Evolutionary conservation across 30 jellyfish, hydroid and myxozoan genomes (phyloP).

Genomic region (Cassiopea xamachana): DNA sequence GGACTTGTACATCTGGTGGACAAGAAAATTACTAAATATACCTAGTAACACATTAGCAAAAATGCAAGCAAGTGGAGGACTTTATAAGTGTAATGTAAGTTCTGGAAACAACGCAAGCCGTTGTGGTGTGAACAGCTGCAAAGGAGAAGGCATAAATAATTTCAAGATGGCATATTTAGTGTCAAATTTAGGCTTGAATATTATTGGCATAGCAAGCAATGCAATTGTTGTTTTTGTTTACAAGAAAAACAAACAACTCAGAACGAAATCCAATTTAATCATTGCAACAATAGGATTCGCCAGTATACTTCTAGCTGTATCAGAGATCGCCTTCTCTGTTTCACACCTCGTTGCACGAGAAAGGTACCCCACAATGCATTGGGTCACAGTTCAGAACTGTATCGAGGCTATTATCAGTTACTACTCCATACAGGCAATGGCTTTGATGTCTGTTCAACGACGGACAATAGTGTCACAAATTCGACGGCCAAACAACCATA

Average conservation of each 20-base stretch:
- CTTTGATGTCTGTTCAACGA: slow-evolving; percentile 39
- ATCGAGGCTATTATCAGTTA: slow-evolving; percentile 17
- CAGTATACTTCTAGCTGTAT: slow-evolving; percentile 11
- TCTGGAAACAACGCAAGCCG: background rate
- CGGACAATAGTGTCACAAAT: slow-evolving; percentile 26
- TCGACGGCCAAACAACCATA: slow-evolving; percentile 26
- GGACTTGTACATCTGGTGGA: too few species aligned
- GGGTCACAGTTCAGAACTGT: slow-evolving; percentile 29
- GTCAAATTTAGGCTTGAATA: background rate
- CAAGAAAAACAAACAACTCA: slow-evolving; percentile 14
- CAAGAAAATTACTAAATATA: too few species aligned
- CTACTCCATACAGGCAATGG: slow-evolving; percentile 40
- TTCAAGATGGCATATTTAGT: background rate
- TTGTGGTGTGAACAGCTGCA: background rate
- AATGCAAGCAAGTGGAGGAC: background rate
- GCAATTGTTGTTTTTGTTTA: slow-evolving; percentile 16
- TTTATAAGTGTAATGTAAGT: background rate
- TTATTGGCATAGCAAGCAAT: slow-evolving; percentile 5
- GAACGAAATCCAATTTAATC: slow-evolving; percentile 35
- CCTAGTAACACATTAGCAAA: background rate
- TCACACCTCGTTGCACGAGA: background rate
- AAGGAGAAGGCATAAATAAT: background rate
- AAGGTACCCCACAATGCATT: background rate
- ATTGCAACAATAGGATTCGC: slow-evolving; percentile 39
- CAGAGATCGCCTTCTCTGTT: slow-evolving; percentile 18